Evolutionary conservation across 2,113 vertebrate genomes (phyloP).

Genomic region (Pachyramphus minor): DNA sequence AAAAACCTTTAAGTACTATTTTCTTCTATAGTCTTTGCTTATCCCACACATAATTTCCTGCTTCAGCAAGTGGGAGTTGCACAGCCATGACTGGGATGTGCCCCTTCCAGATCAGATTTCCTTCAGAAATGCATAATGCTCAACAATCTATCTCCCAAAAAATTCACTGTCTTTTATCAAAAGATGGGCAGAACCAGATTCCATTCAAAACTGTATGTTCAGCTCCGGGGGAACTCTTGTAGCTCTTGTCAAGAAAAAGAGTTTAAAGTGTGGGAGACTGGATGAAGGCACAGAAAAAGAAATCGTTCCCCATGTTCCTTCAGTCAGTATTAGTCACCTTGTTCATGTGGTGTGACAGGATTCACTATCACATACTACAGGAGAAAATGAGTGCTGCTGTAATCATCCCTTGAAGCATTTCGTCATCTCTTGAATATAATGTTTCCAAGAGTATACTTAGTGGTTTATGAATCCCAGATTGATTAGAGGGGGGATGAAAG

Average conservation of each 20-base stretch:
- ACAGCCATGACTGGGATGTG: rapidly evolving
- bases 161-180: background rate
- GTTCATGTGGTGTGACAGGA: background rate
- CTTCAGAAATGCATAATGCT: background rate
- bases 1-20: background rate
- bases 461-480: conserved; percentile 1
- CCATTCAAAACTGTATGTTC: background rate
- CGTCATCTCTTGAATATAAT: background rate
- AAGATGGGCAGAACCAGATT: background rate
- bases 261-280: background rate
- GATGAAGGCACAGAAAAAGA: background rate
- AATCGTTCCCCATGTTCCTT: background rate
- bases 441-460: conserved; percentile 13
- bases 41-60: background rate
- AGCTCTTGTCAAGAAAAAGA: background rate
- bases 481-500: conserved; percentile 3
- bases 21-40: background rate
- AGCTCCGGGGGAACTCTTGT: background rate
- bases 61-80: background rate
- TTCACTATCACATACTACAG: background rate
- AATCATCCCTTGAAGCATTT: conserved; percentile 21
- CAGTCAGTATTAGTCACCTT: background rate
- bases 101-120: background rate
- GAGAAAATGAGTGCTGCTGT: conserved; percentile 7
- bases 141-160: background rate